Evolutionary conservation across 35 echinoderm and acorn worm species (phyloP), one percentile per base, ranked within the genome.

Genomic region (Heliocidaris tuberculata): DNA sequence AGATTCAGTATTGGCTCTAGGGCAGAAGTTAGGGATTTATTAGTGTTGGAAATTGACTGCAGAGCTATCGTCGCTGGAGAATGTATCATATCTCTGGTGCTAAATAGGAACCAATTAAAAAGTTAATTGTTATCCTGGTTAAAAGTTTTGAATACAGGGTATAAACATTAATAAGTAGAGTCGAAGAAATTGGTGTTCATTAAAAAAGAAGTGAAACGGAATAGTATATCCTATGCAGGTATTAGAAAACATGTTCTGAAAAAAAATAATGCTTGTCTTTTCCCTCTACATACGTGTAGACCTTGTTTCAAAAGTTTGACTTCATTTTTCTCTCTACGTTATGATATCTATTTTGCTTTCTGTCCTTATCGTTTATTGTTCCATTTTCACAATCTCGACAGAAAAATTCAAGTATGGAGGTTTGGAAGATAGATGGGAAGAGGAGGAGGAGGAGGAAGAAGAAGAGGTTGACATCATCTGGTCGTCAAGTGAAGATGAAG

Each of bases 401-500:
- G 47, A 48, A 29, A 86, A 32, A 35, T 89, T 32, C 47, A 48
- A 89, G 32, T 42, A 89, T 47, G 87, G 47, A 89, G 30, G 47
- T 24, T 47, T 12, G 87, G 86, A 35, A 12, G 86, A 88, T 32
- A 11, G 30, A 35, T 48, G 47, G 86, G 87, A 89, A 89, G 87
- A 89, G 87, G 87, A 31, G 12, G 31, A 89, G 32, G 87, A 47
- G 87, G 87, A 32, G 87, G 29, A 89, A 32, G 35, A n/a, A n/a
- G 86, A 47, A 89, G 87, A 89, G 31, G 87, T 48, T 0, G 87
- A 47, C 31, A 89, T 89, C 19, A 24, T 47, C 31, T 89, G 87
- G 87, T 89, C 87, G 4, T 89, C 87, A n/a, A 89, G 87, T 89
- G 87, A 47, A 15, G 87, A 89, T 32, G 87, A 89, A 13, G 87